A percentile compares a stretch with the other conserved stretches of the same genome.
Evolutionary conservation across 2,888 invertebrate species (phyloP).

Genomic region (Yponomeuta plumbellus): DNA sequence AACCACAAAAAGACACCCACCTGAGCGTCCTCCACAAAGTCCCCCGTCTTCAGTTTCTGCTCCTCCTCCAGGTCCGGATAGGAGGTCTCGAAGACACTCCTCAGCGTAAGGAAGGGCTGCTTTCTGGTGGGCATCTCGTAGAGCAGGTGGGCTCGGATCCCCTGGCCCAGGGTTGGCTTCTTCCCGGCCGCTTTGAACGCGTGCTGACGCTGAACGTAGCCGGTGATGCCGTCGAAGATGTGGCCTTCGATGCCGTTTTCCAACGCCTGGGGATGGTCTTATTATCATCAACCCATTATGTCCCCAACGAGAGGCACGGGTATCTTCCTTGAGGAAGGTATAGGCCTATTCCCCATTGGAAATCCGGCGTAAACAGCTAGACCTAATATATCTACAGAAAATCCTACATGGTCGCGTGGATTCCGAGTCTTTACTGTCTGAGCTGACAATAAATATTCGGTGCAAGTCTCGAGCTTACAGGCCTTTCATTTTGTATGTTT

Average conservation of each 20-base stretch:
- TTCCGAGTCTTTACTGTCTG: too few species aligned
- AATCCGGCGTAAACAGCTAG: too few species aligned
- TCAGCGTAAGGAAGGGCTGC: constrained; percentile 79
- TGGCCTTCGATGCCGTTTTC: constrained; percentile 74
- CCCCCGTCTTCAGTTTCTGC: constrained; percentile 67
- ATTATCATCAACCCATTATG: too few species aligned
- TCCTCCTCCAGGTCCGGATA: constrained; percentile 47
- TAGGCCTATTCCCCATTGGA: too few species aligned
- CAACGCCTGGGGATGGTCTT: constrained; percentile 50
- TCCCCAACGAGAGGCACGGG: too few species aligned
- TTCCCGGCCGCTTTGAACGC: constrained; percentile 55
- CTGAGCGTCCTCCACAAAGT: constrained; percentile 75
- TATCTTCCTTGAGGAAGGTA: too few species aligned
- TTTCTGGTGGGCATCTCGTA: constrained; percentile 83
- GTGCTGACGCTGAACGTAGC: constrained; percentile 74
- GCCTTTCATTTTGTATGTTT: too few species aligned
- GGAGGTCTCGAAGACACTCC: constrained; percentile 49
- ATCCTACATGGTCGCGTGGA: too few species aligned
- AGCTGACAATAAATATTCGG: too few species aligned
- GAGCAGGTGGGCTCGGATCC: constrained; percentile 78
- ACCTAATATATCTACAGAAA: too few species aligned
- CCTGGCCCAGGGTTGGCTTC: constrained; percentile 62
- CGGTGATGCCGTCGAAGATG: constrained; percentile 60
- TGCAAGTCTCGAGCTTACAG: too few species aligned
- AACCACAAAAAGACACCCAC: constrained; percentile 35